Evolutionary conservation across 2,797 vertebrate species (phyloP).

Genomic region (Bryconaethiops microstoma): DNA sequence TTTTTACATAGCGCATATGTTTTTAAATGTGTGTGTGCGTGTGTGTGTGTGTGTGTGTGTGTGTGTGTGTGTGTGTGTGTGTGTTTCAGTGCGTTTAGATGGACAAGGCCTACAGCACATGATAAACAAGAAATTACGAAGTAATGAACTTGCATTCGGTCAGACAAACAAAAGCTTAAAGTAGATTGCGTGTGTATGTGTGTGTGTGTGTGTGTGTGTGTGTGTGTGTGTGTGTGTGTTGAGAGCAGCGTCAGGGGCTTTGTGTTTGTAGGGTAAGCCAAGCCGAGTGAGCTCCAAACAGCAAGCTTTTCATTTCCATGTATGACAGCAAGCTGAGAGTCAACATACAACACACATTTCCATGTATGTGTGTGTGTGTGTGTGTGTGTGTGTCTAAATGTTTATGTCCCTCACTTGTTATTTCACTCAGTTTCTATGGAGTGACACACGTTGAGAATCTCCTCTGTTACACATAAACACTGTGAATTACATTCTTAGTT

Average conservation of each 20-base stretch:
- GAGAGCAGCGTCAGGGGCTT: conserved; percentile 25
- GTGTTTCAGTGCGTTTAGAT: too few relatives aligned
- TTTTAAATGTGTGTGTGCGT: conserved; percentile 5
- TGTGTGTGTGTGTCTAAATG: too few relatives aligned
- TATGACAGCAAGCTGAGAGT: conserved; percentile 34
- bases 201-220: conserved; percentile 42
- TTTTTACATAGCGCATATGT: too few relatives aligned
- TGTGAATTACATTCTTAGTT: background rate
- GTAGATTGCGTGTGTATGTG: conserved; percentile 23
- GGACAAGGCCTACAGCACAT: background rate
- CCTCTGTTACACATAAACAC: background rate
- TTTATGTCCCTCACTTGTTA: too few relatives aligned
- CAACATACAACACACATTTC: conserved; percentile 28
- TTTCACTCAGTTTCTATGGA: background rate
- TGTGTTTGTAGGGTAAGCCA: conserved; percentile 42
- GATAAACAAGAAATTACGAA: background rate
- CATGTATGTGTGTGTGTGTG: background rate
- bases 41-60: too few relatives aligned
- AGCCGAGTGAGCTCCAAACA: conserved; percentile 32
- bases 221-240: conserved; percentile 40
- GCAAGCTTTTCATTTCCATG: conserved; percentile 30
- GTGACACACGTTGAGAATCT: background rate
- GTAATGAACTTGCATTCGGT: conserved; percentile 28
- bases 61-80: background rate
- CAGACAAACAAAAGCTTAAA: background rate